A percentile compares a stretch with the other conserved stretches of the same genome.
phyloP scores from a whole-genome alignment of 2,888 invertebrate species.

The Myathropa florea region DNA sequence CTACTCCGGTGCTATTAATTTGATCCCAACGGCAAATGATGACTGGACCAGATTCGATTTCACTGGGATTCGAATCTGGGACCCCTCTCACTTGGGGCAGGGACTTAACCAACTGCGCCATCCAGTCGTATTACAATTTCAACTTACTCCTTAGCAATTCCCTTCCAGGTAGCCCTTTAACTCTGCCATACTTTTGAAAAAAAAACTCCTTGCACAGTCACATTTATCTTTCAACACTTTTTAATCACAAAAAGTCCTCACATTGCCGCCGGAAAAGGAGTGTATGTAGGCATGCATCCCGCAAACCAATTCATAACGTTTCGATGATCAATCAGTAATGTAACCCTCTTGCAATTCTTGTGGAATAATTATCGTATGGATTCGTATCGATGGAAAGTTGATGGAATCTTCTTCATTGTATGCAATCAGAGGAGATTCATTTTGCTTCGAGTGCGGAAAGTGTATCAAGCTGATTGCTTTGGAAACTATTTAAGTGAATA shows the following conservation, averaged over 20 bases:
- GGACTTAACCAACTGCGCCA: too few species aligned
- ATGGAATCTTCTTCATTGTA: neutral
- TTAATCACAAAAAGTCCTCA: neutral
- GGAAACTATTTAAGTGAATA: neutral
- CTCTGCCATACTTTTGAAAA: too few species aligned
- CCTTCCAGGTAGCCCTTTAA: too few species aligned
- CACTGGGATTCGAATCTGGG: too few species aligned
- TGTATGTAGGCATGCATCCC: neutral
- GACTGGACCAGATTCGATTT: too few species aligned
- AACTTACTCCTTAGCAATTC: too few species aligned
- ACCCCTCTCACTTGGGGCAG: too few species aligned
- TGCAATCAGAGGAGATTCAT: neutral
- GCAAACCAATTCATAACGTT: neutral
- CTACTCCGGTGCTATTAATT: too few species aligned
- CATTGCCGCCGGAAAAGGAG: neutral
- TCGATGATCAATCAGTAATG: neutral
- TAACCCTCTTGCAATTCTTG: neutral
- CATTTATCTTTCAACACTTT: too few species aligned
- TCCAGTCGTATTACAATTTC: too few species aligned
- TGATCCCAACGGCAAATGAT: too few species aligned
- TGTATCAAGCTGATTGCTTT: neutral
- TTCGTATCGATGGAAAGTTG: neutral
- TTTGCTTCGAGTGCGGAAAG: neutral
- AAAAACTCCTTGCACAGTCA: too few species aligned
- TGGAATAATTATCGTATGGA: neutral